A percentile compares a stretch with the other conserved stretches of the same genome.
Evolutionary conservation across 2,797 vertebrate species (phyloP).

Genomic region (Sandelia bainsii): DNA sequence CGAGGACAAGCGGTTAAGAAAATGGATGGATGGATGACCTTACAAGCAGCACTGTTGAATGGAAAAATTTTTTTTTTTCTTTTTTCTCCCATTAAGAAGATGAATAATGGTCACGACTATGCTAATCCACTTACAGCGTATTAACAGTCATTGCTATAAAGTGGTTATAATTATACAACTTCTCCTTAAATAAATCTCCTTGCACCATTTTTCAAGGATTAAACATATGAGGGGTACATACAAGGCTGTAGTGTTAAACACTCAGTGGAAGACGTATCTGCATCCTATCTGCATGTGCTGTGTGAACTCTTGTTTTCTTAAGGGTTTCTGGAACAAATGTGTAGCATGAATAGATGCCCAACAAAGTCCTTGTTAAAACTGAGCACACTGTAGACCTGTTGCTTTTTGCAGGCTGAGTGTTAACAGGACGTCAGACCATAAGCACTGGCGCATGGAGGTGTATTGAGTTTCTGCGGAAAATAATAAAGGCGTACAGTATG

Average conservation of each 20-base stretch:
- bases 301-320: conserved; percentile 30
- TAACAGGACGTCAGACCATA: conserved; percentile 4
- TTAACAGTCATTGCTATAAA: neutral
- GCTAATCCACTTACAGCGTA: neutral
- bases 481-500: conserved; percentile 21
- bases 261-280: conserved; percentile 26
- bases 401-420: conserved; percentile 10
- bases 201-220: conserved; percentile 8
- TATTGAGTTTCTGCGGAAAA: conserved; percentile 35
- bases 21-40: too few species aligned
- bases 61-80: neutral
- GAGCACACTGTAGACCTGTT: conserved; percentile 7
- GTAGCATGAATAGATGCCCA: conserved; percentile 7
- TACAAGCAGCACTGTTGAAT: conserved; percentile 1
- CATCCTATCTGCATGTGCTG: conserved; percentile 15
- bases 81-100: neutral
- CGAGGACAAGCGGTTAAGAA: too few species aligned
- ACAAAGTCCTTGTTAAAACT: conserved; percentile 3
- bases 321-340: conserved; percentile 34
- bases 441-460: conserved; percentile 9
- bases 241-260: neutral
- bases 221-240: neutral
- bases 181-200: neutral
- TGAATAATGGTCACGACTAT: neutral
- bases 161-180: neutral